Evolutionary conservation across 2,113 vertebrate genomes (phyloP).

Genomic region (Nipponia nippon): DNA sequence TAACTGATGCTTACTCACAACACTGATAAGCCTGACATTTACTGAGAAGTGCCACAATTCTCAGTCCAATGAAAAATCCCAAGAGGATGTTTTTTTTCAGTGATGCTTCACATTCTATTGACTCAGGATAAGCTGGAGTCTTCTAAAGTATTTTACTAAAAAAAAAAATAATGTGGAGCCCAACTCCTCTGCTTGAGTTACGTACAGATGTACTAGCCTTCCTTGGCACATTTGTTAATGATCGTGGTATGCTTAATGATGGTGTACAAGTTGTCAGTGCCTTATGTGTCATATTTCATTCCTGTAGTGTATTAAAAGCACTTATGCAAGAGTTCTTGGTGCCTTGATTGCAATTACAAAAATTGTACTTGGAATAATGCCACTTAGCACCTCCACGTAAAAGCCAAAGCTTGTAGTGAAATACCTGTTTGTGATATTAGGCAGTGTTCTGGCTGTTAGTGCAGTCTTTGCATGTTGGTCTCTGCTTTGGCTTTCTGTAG

Average conservation of each 20-base stretch:
- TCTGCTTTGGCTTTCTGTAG: background rate
- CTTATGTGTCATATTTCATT: constrained; percentile 1
- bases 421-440: background rate
- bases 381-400: background rate
- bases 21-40: constrained; percentile 56
- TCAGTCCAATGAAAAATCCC: constrained; percentile 31
- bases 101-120: constrained; percentile 15
- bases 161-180: background rate
- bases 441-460: background rate
- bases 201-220: background rate
- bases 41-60: constrained; percentile 45
- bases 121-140: background rate
- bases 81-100: background rate
- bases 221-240: background rate
- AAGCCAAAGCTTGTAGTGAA: background rate
- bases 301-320: background rate
- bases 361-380: background rate
- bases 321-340: background rate
- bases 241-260: background rate
- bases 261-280: background rate
- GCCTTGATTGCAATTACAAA: constrained; percentile 50
- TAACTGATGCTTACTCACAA: constrained; percentile 56
- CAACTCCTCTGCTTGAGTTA: background rate
- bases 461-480: background rate
- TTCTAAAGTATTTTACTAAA: background rate